These are phyloP conservation scores for Chrysina gloriosa DNA, from an alignment of 2,888 invertebrate species.

Conservation along the genomic window DNA sequence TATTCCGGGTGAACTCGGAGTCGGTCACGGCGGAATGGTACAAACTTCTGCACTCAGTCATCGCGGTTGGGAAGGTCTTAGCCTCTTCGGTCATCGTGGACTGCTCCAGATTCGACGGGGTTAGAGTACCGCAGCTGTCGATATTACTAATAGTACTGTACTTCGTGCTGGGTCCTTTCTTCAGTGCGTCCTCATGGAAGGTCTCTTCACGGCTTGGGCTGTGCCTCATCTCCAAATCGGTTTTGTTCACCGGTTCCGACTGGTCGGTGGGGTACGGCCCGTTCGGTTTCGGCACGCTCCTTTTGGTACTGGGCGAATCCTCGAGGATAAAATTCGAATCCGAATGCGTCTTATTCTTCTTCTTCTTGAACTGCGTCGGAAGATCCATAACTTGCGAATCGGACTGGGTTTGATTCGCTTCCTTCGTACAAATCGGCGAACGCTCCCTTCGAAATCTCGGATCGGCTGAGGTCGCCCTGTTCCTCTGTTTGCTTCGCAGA, in stretches of 20 bases:
- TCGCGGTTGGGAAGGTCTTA: not conserved
- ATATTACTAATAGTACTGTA: conserved; percentile 1
- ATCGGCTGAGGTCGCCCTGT: conserved; percentile 35
- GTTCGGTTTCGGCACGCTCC: conserved; percentile 12
- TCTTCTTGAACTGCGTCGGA: conserved; percentile 9
- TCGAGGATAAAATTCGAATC: conserved; percentile 31
- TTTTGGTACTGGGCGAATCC: not conserved
- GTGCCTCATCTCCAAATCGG: not conserved
- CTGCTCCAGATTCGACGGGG: conserved; percentile 24
- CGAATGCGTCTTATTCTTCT: conserved; percentile 35
- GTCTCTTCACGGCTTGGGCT: not conserved
- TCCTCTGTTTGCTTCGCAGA: conserved; percentile 10
- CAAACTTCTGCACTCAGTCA: conserved; percentile 29
- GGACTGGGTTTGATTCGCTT: conserved; percentile 32
- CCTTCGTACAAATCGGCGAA: conserved; percentile 19
- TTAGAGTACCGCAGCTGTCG: conserved; percentile 13
- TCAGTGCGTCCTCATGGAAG: not conserved
- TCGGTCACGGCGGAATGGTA: conserved; percentile 37
- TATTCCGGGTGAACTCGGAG: not conserved
- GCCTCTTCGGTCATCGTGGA: conserved; percentile 36
- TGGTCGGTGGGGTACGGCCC: conserved; percentile 16
- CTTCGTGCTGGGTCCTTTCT: not conserved
- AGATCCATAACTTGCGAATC: conserved; percentile 30
- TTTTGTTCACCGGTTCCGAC: conserved; percentile 17
- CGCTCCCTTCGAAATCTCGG: conserved; percentile 35